phyloP scores from a whole-genome alignment of 1,140 invertebrate genomes.

The Mercenaria mercenaria region DNA sequence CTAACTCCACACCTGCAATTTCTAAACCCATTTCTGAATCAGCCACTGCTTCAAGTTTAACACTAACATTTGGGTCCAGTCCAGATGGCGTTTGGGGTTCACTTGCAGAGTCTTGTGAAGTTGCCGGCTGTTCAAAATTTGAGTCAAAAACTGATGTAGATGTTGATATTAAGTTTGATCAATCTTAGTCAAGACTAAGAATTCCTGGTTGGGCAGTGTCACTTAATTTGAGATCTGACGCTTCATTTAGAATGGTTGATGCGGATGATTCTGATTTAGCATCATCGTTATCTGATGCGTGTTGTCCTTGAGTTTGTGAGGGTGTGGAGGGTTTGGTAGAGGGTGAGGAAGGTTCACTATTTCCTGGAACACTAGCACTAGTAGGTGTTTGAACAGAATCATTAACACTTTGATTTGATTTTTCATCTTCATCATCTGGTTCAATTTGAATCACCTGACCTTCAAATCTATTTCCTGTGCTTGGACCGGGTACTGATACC shows the following conservation, averaged over 20 bases:
- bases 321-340: background rate
- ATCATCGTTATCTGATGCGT: slow-evolving; percentile 4
- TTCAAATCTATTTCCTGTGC: slow-evolving; percentile 1
- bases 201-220: slow-evolving; percentile 14
- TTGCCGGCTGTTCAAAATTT: background rate
- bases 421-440: slow-evolving; percentile 31
- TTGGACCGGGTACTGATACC: background rate
- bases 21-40: slow-evolving; percentile 51
- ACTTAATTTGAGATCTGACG: slow-evolving; percentile 31
- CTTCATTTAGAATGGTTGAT: slow-evolving; percentile 40
- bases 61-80: slow-evolving; percentile 31
- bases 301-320: background rate
- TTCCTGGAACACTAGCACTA: background rate
- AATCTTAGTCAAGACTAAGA: slow-evolving; percentile 43
- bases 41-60: slow-evolving; percentile 35
- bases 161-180: slow-evolving; percentile 22
- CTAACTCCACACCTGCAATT: slow-evolving; percentile 45
- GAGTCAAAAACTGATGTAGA: background rate
- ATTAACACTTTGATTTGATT: slow-evolving; percentile 27
- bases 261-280: slow-evolving; percentile 25
- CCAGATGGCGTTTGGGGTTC: background rate
- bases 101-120: background rate
- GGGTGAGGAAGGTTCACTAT: slow-evolving; percentile 26
- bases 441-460: slow-evolving; percentile 55
- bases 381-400: background rate